Evolutionary conservation across 2,113 vertebrate species (phyloP).

Genomic region (Leptocoma aspasia): DNA sequence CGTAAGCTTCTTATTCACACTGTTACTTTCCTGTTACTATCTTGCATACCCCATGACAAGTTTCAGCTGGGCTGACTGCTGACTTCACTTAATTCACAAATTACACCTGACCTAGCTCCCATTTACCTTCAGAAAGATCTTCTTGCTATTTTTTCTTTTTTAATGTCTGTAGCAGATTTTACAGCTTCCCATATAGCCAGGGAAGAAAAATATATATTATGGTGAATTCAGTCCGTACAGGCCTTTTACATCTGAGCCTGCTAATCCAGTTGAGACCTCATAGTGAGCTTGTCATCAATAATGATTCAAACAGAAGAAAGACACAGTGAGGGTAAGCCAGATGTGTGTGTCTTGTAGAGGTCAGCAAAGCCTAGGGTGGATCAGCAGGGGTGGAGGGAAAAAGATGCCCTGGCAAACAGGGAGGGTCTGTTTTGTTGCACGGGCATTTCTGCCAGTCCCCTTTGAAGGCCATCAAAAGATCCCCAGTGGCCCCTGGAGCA

Average conservation of each 20-base stretch:
- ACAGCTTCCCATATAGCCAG: accelerated
- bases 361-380: background rate
- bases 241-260: background rate
- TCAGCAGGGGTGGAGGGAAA: background rate
- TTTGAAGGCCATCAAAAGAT: background rate
- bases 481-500: background rate
- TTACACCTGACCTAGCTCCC: background rate
- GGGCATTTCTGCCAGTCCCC: background rate
- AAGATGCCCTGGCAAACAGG: background rate
- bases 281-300: background rate
- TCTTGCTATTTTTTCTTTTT: background rate
- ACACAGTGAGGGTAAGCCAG: background rate
- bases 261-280: background rate
- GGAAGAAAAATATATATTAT: background rate
- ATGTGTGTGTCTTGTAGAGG: background rate
- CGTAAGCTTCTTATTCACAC: background rate
- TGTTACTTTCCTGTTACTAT: background rate
- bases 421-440: background rate
- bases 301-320: background rate
- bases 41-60: accelerated
- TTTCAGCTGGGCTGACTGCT: background rate
- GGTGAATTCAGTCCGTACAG: background rate
- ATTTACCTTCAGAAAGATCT: background rate
- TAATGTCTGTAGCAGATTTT: background rate
- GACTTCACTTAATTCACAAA: background rate